Base-by-base conservation (phyloP, 1,140 invertebrate species). In the Drosophila sp. region DNA sequence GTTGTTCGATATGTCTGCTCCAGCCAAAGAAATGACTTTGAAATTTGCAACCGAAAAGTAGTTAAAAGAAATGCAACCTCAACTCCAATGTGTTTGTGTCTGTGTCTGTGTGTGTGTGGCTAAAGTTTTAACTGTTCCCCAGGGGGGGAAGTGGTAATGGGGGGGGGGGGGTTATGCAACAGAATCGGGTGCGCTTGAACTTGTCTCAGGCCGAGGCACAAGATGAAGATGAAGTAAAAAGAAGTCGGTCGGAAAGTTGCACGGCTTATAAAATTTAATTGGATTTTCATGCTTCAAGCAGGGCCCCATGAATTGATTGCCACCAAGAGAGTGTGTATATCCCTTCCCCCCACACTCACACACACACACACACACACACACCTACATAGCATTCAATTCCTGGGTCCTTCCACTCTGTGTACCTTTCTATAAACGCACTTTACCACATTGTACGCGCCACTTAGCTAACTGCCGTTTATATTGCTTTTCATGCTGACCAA, bases 261-360 rank as follows among this genome's bases (percentile, higher is more conserved):
- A 89, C 75, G 84, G 80, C 79, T 87, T 87, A 87, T 89, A 89
- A 87, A 87, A 87, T 80, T 87, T 87, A 89, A 87, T 87, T 87
- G 84, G 83, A 79, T 83, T 87, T 79, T 77, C 66, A 75, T 65
- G 74, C 66, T 55, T 47, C 57, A 50, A 70, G 58, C 60, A 57
- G 47, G 60, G 35, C 57, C 55, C 67, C 67, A 57, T 75, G 80
- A 87, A 86, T 85, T 85, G 81, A 86, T 86, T 85, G 79, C 62
- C 40, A 47, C 25, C 62, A 44, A 50, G 44, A 50, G 44, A 50
- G 8, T 11, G 41, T 1, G 5, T 1, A 17, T 44, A 7, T 44
- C n/a, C 2, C 2, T 2, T 40, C 10, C 41, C 17, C 1, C n/a
- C n/a, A 44, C n/a, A 6, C n/a, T 17, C 40, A 8, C 35, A 4